Base-by-base conservation (phyloP, 2,797 vertebrate genomes). In the Aselliscus stoliczkanus region DNA sequence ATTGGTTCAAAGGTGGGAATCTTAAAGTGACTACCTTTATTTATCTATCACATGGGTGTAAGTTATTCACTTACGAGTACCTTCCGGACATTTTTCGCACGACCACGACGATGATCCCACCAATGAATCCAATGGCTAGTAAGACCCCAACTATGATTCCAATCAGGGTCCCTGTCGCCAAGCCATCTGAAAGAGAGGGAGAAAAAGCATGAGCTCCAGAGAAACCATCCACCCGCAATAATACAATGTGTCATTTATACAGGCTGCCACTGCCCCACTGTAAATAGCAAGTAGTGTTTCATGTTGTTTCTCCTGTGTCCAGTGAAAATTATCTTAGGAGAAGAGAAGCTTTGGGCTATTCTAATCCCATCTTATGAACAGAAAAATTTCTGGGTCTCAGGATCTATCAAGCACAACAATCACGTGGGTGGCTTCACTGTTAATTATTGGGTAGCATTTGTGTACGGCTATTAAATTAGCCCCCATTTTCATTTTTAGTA, bases 1-100 rank as follows among this genome's bases (percentile, higher is more conserved):
- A 64, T 18, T 7, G 54, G 17, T 12, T 42, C 21, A n/a, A 54
- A 80, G 34, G 25, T 20, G 37, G 76, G 85, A 14, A 54, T 29
- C 20, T 29, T 31, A 56, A 50, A 44, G 54, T 3, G 14, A 20
- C 29, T 0, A 1, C 20, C 44, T 72, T 80, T 75, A 20, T n/a
- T 13, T 15, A 64, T 11, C 20, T 34, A 14, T 50, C 92, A 88
- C 44, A 0, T 0, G 18, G 14, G 34, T 9, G 2, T 76, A 52
- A 94, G 79, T 11, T 34, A 80, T 96, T 97, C 98, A 98, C 98
- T 99, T 99, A 99, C 98, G 98, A 98, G 97, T 98, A 99, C 97
- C 98, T 98, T 97, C 98, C 98, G 20, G 98, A 99, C 98, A 98
- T 98, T 98, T 98, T 99, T 94, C 98, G 97, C 31, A 98, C 97